A percentile compares a stretch with the other conserved stretches of the same genome.
Conservation (phyloP, 1,140 invertebrate species). For the Aphelinus certus region DNA sequence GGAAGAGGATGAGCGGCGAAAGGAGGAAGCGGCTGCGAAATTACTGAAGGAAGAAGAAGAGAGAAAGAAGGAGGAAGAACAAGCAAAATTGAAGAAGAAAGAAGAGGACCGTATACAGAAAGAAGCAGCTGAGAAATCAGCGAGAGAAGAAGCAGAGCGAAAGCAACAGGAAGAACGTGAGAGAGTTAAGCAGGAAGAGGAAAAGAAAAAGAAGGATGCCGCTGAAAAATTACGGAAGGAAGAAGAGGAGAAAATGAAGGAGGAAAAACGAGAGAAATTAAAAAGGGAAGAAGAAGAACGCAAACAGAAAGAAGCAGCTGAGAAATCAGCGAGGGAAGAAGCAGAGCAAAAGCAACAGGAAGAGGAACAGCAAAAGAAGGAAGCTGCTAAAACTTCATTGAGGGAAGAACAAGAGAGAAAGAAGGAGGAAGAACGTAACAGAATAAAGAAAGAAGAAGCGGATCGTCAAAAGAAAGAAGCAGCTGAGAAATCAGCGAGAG, state of each 20-base stretch:
- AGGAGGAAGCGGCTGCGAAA: slow-evolving; percentile 32
- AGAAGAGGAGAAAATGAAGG: slow-evolving; percentile 36
- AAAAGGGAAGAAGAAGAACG: slow-evolving; percentile 2
- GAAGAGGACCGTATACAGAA: slow-evolving; percentile 18
- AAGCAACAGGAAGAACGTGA: slow-evolving; percentile 34
- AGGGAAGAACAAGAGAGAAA: slow-evolving; percentile 28
- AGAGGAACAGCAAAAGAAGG: too few species aligned
- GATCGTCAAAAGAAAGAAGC: slow-evolving; percentile 9
- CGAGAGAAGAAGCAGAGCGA: background rate
- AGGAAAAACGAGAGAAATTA: slow-evolving; percentile 37
- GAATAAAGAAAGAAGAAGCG: slow-evolving; percentile 28
- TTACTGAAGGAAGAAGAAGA: slow-evolving; percentile 26
- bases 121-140: slow-evolving; percentile 27
- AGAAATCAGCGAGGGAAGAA: too few species aligned
- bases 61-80: slow-evolving; percentile 18
- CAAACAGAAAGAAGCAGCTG: slow-evolving; percentile 33
- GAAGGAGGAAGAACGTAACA: slow-evolving; percentile 28
- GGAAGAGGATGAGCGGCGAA: slow-evolving; percentile 33
- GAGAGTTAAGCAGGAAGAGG: slow-evolving; percentile 27
- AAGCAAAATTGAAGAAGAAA: slow-evolving; percentile 27
- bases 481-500: background rate
- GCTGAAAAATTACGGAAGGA: slow-evolving; percentile 26
- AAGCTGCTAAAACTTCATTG: too few species aligned
- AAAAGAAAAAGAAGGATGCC: background rate
- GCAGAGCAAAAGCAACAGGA: slow-evolving; percentile 24